These are phyloP conservation scores for Enteromius afrohamiltoni DNA, from an alignment of 2,797 vertebrate species.

Conservation along the genomic window DNA sequence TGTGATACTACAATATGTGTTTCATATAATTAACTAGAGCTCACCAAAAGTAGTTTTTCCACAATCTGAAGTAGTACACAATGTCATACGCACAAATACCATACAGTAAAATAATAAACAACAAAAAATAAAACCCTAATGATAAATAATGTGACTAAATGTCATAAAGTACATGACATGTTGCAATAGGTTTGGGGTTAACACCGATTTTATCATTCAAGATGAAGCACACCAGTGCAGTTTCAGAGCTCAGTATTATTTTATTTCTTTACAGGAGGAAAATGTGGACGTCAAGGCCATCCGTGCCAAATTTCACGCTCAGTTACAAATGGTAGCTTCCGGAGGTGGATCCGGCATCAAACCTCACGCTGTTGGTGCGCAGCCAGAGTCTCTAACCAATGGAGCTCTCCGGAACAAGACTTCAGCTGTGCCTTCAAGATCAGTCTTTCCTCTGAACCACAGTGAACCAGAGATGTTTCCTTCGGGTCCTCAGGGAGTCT, in stretches of 20 bases:
- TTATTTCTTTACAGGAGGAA: conserved; percentile 70
- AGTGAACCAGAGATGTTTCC: conserved; percentile 52
- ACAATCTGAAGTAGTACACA: neutral
- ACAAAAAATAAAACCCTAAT: neutral
- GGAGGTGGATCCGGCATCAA: conserved; percentile 65
- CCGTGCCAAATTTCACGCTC: conserved; percentile 73
- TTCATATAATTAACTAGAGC: neutral
- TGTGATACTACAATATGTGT: neutral
- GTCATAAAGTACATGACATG: neutral
- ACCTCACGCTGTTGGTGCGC: conserved; percentile 54
- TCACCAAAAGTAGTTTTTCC: neutral
- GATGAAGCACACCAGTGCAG: neutral
- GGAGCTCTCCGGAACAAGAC: conserved; percentile 59
- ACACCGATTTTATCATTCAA: neutral
- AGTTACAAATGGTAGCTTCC: conserved; percentile 58
- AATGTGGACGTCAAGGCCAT: conserved; percentile 77
- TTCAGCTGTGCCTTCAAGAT: conserved; percentile 51
- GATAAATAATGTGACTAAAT: neutral
- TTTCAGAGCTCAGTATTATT: neutral
- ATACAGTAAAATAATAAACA: neutral
- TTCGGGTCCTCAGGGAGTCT: conserved; percentile 44
- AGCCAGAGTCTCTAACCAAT: conserved; percentile 50
- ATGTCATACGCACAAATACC: neutral
- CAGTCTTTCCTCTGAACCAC: conserved; percentile 38
- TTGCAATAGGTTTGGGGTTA: too few species aligned